Evolutionary conservation across 2,888 invertebrate genomes (phyloP).

Genomic region (Lithodes maja): DNA sequence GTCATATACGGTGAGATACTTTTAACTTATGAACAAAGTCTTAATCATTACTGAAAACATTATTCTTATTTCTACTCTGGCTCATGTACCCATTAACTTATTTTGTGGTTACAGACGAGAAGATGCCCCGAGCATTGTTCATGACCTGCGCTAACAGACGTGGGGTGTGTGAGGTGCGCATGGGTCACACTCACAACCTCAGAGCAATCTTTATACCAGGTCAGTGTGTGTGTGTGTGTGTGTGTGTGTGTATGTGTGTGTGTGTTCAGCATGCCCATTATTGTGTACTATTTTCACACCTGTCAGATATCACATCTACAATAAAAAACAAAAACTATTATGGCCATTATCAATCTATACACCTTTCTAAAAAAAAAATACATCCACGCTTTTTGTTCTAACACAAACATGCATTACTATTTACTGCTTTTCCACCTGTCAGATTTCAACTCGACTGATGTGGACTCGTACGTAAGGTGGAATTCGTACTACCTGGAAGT

Average conservation of each 20-base stretch:
- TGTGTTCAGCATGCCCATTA: not conserved
- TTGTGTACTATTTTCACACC: not conserved
- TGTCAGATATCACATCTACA: not conserved
- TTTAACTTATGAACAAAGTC: not conserved
- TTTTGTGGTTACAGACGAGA: conserved; percentile 28
- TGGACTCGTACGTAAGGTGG: conserved; percentile 67
- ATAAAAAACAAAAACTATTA: not conserved
- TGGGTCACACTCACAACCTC: conserved; percentile 58
- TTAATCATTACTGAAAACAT: not conserved
- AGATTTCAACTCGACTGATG: conserved; percentile 63
- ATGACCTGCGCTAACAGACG: conserved; percentile 67
- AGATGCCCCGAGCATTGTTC: conserved; percentile 61
- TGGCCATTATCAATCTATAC: not conserved
- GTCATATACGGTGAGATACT: not conserved
- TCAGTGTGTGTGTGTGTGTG: conserved; percentile 22
- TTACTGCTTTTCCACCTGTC: not conserved
- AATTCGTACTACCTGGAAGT: conserved; percentile 61
- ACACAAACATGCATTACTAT: no score
- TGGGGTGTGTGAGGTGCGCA: conserved; percentile 63
- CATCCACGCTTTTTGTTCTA: not conserved
- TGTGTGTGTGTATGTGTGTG: not conserved
- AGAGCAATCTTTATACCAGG: conserved; percentile 65
- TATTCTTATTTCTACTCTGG: no score
- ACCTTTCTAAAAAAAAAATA: not conserved
- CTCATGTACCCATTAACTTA: no score